Base-by-base conservation (phyloP, 35 echinoderm and acorn worm genomes). In the Diadema setosum region DNA sequence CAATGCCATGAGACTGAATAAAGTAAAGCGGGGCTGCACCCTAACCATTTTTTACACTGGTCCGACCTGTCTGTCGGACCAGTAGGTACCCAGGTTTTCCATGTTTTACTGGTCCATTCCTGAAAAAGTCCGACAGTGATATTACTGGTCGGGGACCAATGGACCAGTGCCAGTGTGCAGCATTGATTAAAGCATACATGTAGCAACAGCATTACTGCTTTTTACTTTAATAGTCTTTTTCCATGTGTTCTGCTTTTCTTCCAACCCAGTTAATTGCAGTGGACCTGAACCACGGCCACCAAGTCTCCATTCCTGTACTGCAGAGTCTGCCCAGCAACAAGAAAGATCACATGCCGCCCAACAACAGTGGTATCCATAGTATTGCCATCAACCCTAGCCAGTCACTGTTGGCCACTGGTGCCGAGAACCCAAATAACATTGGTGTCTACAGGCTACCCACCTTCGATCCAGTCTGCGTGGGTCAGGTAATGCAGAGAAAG, bases 381-480 rank as follows among this genome's bases (percentile, higher is more conserved):
- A 98, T 98, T 39, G 81, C 92, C 20, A 85, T 89, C 39, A 98
- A 98, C 48, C 96, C 96, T 25, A 94, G 96, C 75, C 25, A 65
- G 16, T 89, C 83, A 18, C 76, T 88, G 9, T 56, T 98, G 40
- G 96, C 96, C 29, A 98, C 96, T 29, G 92, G 92, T 43, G 96
- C 82, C 0, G 96, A 94, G 24, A 94, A 91, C 74, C 96, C 96
- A 42, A 94, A 98, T 64, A 88, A 89, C 81, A 63, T 94, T 45
- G 96, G 65, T 39, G 60, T 98, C 18, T 98, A 98, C 34, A 59
- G 50, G 2, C 58, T 98, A 87, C 96, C 96, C 42, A 86, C 85
- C 4, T 98, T 98, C 92, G 96, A 94, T 69, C 96, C 92, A 27
- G 58, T 98, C 20, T 98, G 89, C 56, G 78, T 98, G 30, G 96